Evolutionary conservation across 1,140 invertebrate species (phyloP), one percentile per base, ranked within the genome.

Genomic region (Bombus pascuorum): DNA sequence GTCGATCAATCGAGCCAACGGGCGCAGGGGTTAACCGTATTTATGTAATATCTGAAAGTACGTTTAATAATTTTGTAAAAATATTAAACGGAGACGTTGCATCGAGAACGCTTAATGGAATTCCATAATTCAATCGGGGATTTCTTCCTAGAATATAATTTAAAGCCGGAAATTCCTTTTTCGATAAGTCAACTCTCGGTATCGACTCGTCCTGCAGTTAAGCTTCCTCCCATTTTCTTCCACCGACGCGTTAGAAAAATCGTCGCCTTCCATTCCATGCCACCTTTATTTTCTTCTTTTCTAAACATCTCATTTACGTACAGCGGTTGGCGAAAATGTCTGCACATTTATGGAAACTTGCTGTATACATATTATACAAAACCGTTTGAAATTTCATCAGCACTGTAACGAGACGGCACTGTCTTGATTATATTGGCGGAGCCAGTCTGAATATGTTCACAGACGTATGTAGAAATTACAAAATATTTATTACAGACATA

Each of bases 1-100:
- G 39, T 53, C 71, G 81, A 82, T 82, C 47, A 42, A 62, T 71
- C 47, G 79, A 28, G 13, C 28, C n/a, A 42, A 44, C 42, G 68
- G 32, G 22, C 32, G 5, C 10, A 12, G n/a, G 18, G 57, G n/a
- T 75, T n/a, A 44, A 62, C 47, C 37, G 12, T 81, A 57, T 73
- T 81, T 81, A 39, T 28, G 68, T 59, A 57, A 72, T 71, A 72
- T 73, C 70, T 5, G 32, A 73, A 73, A 34, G 8, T 78, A 32
- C 59, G 39, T 79, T 44, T 79, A 68, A 68, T 76, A 18, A 44
- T 42, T 66, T 44, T 22, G 0, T 15, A 75, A 66, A 83, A 47
- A 47, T 59, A 76, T 76, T n/a, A 59, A 76, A 12, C 13, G n/a
- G n/a, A 32, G 39, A 44, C 71, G 28, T 42, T 42, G 28, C 28